These are phyloP conservation scores for Leucoraja erinaceus DNA, from an alignment of 2,113 vertebrate genomes.

Conservation along the genomic window DNA sequence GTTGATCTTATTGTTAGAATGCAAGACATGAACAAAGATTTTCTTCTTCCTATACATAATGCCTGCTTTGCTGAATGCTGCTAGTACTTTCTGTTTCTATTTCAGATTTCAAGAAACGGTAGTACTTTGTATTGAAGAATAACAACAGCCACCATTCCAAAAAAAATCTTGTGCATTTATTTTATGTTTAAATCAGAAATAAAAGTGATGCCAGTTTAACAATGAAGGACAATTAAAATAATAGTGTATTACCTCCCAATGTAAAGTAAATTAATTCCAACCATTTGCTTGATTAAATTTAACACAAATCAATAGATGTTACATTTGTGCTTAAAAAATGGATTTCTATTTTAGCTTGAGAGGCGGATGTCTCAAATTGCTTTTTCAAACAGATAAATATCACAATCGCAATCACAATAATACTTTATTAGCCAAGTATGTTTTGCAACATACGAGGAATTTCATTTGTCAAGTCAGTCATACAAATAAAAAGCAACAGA, in stretches of 20 bases:
- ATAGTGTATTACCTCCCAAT: neutral
- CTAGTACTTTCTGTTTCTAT: neutral
- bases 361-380: neutral
- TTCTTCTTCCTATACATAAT: too few species aligned
- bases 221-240: neutral
- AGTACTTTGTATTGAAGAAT: neutral
- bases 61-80: neutral
- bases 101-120: too few species aligned
- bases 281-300: neutral
- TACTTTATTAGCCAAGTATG: too few species aligned
- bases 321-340: neutral
- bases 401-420: too few species aligned
- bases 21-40: neutral
- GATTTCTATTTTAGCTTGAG: neutral
- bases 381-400: neutral
- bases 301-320: neutral
- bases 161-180: neutral
- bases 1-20: neutral
- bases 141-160: neutral
- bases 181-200: neutral
- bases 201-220: neutral
- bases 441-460: too few species aligned
- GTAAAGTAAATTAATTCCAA: neutral
- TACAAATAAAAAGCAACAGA: too few species aligned
- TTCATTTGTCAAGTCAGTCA: too few species aligned